Evolutionary conservation across 2,113 vertebrate genomes (phyloP).

Genomic region (Paramisgurnus dabryanus): DNA sequence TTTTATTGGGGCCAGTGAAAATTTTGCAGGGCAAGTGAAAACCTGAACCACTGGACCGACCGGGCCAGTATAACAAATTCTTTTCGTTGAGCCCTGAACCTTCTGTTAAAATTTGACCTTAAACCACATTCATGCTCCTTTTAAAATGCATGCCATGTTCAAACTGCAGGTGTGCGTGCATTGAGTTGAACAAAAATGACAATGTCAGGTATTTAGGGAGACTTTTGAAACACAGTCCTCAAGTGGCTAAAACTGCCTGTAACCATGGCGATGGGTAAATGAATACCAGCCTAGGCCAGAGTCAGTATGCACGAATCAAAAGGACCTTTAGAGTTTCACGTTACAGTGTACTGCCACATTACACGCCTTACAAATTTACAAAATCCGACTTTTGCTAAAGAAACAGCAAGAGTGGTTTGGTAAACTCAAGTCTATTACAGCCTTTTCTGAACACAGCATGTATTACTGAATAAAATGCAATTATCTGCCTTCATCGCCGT

Average conservation of each 20-base stretch:
- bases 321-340: constrained; percentile 45
- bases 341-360: constrained; percentile 39
- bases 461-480: neutral
- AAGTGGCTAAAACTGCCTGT: constrained; percentile 47
- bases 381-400: neutral
- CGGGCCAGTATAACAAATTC: no score
- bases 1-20: no score
- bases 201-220: constrained; percentile 17
- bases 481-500: neutral
- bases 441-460: neutral
- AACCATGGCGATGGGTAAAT: constrained; percentile 68
- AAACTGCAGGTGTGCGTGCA: neutral
- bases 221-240: constrained; percentile 19
- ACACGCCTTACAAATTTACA: constrained; percentile 17
- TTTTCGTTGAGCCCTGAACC: no score
- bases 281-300: constrained; percentile 53
- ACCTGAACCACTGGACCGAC: no score
- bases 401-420: neutral
- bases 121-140: neutral
- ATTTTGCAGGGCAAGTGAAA: no score
- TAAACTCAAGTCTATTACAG: neutral
- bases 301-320: constrained; percentile 38
- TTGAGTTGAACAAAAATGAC: constrained; percentile 3
- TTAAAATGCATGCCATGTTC: neutral
- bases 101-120: no score